phyloP scores from a whole-genome alignment of 2,113 vertebrate species.

The Nicator chloris region DNA sequence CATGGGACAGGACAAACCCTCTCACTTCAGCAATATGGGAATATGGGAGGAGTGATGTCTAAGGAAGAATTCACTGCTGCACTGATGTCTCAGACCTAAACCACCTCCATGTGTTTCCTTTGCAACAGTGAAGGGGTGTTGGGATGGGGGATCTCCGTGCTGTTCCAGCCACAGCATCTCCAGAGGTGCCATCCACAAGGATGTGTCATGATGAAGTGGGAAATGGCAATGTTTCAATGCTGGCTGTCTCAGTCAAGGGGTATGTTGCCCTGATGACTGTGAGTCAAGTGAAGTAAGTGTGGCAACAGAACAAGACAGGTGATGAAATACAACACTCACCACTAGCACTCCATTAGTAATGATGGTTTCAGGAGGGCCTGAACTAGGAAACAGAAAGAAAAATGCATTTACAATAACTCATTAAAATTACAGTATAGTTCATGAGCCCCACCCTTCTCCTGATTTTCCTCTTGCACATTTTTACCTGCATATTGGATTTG shows the following conservation, averaged over 20 bases:
- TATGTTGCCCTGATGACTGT: neutral
- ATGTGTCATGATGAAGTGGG: neutral
- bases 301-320: neutral
- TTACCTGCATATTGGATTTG: neutral
- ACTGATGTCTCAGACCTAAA: neutral
- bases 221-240: neutral
- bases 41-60: neutral
- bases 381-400: conserved; percentile 53
- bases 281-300: neutral
- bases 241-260: neutral
- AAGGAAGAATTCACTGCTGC: neutral
- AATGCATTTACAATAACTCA: conserved; percentile 4
- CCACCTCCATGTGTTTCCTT: neutral
- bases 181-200: neutral
- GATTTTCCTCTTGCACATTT: neutral
- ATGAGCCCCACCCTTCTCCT: neutral
- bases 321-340: conserved; percentile 43
- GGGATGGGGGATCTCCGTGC: neutral
- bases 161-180: neutral
- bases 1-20: neutral
- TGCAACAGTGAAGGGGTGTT: neutral
- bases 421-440: neutral
- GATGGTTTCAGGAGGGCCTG: conserved; percentile 57
- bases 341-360: conserved; percentile 69
- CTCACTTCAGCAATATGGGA: rapidly evolving